phyloP scores from a whole-genome alignment of 2,113 vertebrate genomes.

The Suricata suricatta region DNA sequence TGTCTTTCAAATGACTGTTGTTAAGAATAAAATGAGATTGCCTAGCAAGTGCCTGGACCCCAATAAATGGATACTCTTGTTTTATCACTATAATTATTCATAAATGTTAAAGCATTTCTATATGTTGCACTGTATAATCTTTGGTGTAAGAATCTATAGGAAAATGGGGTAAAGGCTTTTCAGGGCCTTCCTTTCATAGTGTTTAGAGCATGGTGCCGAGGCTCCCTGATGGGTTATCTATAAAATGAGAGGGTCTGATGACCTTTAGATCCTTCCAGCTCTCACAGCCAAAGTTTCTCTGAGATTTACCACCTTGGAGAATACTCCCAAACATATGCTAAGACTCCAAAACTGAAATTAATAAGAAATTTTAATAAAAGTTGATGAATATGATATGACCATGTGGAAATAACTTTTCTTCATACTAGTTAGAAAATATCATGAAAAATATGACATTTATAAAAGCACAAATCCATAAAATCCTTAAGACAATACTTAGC shows the following conservation, averaged over 20 bases:
- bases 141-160: background rate
- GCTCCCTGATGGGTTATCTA: background rate
- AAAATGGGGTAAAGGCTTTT: background rate
- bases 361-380: conserved; percentile 14
- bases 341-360: conserved; percentile 27
- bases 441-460: background rate
- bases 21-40: background rate
- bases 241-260: background rate
- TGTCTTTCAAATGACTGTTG: background rate
- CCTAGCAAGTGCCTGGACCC: background rate
- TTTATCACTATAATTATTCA: background rate
- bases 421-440: background rate
- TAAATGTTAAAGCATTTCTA: background rate
- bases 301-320: conserved; percentile 35
- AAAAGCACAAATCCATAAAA: conserved; percentile 46
- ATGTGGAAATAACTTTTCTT: background rate
- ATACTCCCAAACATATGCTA: background rate
- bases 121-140: background rate
- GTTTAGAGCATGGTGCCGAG: background rate
- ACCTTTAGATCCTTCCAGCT: conserved; percentile 22
- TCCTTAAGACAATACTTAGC: conserved; percentile 15
- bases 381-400: background rate
- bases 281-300: conserved; percentile 21
- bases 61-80: background rate
- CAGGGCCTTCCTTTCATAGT: background rate